These are phyloP conservation scores for Harpagifer antarcticus DNA, from an alignment of 2,797 vertebrate species.

Conservation along the genomic window DNA sequence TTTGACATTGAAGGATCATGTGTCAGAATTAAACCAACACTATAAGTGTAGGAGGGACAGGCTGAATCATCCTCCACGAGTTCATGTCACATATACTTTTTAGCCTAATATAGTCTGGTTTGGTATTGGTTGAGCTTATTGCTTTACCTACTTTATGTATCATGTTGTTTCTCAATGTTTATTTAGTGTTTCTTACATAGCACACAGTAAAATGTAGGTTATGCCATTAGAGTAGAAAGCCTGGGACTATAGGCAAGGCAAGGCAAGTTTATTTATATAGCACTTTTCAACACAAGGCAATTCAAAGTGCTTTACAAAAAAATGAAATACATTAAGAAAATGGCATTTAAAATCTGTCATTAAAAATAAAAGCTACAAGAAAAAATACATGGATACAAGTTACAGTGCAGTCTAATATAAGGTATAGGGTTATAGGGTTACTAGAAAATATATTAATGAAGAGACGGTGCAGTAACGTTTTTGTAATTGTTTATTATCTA, in stretches of 20 bases:
- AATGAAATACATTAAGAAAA: no score
- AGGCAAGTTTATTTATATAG: no score
- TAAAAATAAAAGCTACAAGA: no score
- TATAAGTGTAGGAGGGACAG: neutral
- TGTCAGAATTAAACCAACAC: no score
- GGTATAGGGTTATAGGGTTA: no score
- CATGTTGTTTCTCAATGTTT: neutral
- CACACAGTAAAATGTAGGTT: neutral
- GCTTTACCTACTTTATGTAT: neutral
- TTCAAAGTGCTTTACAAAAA: no score
- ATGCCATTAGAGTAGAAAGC: neutral
- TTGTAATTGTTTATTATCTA: constrained; percentile 23
- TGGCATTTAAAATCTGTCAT: no score
- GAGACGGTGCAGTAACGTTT: neutral
- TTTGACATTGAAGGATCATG: no score
- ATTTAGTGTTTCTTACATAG: neutral
- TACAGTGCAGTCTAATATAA: no score
- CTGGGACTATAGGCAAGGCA: neutral
- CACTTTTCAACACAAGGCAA: no score
- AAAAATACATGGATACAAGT: no score
- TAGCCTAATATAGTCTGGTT: neutral
- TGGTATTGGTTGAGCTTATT: neutral
- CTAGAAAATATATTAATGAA: neutral
- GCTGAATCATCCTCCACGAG: neutral
- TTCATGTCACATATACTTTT: neutral